Conservation (phyloP, 2,888 invertebrate species). For the Zelleria hepariella region DNA sequence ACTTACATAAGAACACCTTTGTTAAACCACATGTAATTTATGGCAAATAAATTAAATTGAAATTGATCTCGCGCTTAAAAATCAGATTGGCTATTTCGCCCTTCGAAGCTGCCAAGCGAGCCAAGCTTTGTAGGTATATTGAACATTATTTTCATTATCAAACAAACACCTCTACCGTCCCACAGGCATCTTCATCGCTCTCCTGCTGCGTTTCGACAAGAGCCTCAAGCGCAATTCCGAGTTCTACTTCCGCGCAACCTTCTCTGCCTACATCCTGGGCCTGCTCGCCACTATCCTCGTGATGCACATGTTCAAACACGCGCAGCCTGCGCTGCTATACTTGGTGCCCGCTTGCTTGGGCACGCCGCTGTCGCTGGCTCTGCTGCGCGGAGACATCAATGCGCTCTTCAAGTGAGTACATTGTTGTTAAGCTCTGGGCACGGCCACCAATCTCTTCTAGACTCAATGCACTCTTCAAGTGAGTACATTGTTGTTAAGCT, state of each 20-base stretch:
- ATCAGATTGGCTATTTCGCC: too few relatives aligned
- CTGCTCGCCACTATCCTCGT: slow-evolving; percentile 94
- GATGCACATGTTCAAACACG: slow-evolving; percentile 98
- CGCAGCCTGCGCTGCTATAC: slow-evolving; percentile 97
- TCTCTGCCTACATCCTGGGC: slow-evolving; percentile 91
- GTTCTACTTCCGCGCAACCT: slow-evolving; percentile 90
- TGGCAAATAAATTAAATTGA: too few relatives aligned
- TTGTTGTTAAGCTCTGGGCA: too few relatives aligned
- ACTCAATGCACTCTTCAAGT: too few relatives aligned
- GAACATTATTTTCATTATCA: background rate
- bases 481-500: too few relatives aligned
- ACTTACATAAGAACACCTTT: too few relatives aligned
- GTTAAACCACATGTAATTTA: too few relatives aligned
- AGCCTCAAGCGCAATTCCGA: slow-evolving; percentile 81
- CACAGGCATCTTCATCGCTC: slow-evolving; percentile 92
- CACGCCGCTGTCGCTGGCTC: slow-evolving; percentile 89
- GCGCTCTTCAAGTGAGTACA: slow-evolving; percentile 92
- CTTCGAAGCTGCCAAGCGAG: too few relatives aligned
- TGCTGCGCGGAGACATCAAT: slow-evolving; percentile 90
- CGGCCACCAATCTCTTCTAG: too few relatives aligned
- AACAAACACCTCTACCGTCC: background rate
- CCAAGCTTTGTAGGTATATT: too few relatives aligned
- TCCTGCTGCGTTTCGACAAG: slow-evolving; percentile 95
- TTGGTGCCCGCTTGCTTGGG: slow-evolving; percentile 96
- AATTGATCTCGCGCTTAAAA: too few relatives aligned